Percentiles rank a stretch among this genome's conserved stretches.
phyloP scores from a whole-genome alignment of 2,797 vertebrate genomes.

The Scyliorhinus canicula region DNA sequence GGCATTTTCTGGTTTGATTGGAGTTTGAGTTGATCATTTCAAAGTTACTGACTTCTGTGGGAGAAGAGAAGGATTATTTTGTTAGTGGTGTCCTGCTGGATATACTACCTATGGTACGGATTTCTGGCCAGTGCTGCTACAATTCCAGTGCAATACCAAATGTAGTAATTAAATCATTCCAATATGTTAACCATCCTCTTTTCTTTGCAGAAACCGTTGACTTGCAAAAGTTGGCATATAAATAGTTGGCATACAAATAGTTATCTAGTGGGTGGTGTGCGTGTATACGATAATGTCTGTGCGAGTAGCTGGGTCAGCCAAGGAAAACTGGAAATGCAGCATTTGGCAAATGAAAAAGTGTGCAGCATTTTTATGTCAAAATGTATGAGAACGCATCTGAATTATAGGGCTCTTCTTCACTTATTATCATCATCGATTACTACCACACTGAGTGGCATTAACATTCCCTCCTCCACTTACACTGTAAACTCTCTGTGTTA shows the following conservation, averaged over 20 bases:
- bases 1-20: neutral
- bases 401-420: neutral
- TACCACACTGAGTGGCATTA: no score
- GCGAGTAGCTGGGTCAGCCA: neutral
- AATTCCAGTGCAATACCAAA: neutral
- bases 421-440: neutral
- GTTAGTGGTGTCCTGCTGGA: neutral
- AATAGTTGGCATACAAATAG: neutral
- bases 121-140: neutral
- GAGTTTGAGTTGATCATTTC: neutral
- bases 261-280: neutral
- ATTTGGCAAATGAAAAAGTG: neutral
- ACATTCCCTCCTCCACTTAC: neutral
- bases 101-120: neutral
- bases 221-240: neutral
- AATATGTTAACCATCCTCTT: neutral
- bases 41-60: no score
- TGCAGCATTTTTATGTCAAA: neutral
- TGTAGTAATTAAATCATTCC: neutral
- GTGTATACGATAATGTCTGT: neutral
- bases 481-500: neutral
- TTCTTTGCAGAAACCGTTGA: no score
- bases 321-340: neutral
- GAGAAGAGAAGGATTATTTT: no score
- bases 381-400: neutral